Evolutionary conservation across 2,113 vertebrate species (phyloP), one percentile per base, ranked within the genome.

Genomic region (Planiliza haematocheilus): DNA sequence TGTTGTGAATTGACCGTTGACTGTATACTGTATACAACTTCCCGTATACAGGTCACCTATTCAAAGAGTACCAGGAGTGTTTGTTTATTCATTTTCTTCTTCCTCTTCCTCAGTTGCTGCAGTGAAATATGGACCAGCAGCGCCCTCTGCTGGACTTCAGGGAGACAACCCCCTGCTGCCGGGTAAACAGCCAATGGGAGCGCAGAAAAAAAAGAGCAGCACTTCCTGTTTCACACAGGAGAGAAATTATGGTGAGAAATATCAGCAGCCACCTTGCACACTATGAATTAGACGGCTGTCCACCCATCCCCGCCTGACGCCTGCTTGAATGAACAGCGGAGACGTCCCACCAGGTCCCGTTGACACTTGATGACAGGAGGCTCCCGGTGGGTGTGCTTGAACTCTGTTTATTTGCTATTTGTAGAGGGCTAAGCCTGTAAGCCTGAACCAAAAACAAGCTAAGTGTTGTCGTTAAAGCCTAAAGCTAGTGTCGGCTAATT

Each of bases 191-290:
- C 86, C 88, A 87, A 82, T 90, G 8, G 58, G 67, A 78, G 14
- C 2, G 8, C 8, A 86, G 65, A 8, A 20, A 9, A 14, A 7
- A 18, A 10, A 17, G 17, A 1, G 12, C 8, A 37, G 14, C 82
- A 89, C 89, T 94, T 94, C 93, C 94, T 78, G 90, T 71, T 85
- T 92, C 18, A 60, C 59, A 50, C n/a, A 12, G 42, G 16, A 34
- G 13, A 24, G 42, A 16, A 16, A 18, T 16, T 20, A 14, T n/a
- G 61, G 66, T 60, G 74, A 52, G 50, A 83, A n/a, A 63, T 50
- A 11, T 62, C 63, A 48, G 45, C 36, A 37, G 13, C 10, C 41
- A 43, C 42, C n/a, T 3, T 10, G 16, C 14, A 18, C 68, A 16
- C 30, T 14, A 21, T 61, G 42, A 34, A 24, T 30, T 30, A 10